Evolutionary conservation across 2,797 vertebrate genomes (phyloP).

Genomic region (Peromyscus eremicus): DNA sequence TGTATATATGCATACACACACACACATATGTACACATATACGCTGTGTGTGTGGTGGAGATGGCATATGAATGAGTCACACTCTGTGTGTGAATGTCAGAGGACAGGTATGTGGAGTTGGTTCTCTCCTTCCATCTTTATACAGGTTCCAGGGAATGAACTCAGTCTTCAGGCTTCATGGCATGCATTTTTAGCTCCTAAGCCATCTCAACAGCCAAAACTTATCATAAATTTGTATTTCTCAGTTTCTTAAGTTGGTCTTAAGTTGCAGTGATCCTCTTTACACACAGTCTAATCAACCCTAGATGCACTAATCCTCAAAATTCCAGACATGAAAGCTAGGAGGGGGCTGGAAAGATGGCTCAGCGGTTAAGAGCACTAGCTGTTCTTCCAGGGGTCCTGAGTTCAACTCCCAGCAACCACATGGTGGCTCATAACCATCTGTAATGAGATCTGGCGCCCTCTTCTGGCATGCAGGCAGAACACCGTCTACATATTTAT

Average conservation of each 20-base stretch:
- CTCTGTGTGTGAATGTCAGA: not conserved
- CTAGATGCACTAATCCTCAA: conserved; percentile 18
- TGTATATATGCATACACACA: no score
- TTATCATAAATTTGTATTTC: not conserved
- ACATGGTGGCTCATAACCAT: no score
- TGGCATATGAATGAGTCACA: not conserved
- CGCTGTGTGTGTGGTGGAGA: not conserved
- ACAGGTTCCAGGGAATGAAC: not conserved
- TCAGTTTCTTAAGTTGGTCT: conserved; percentile 35
- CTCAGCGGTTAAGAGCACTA: no score
- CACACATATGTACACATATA: no score
- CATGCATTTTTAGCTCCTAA: not conserved
- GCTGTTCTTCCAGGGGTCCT: no score
- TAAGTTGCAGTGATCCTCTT: conserved; percentile 36
- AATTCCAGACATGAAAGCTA: conserved; percentile 26
- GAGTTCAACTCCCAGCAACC: no score
- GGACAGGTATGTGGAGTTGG: not conserved
- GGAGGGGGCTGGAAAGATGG: not conserved
- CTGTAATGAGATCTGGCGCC: no score
- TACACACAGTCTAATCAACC: conserved; percentile 7
- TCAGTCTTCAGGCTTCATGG: not conserved
- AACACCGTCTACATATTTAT: no score
- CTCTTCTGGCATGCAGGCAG: no score
- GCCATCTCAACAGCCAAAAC: not conserved
- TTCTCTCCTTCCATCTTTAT: not conserved